Conservation (phyloP, 2,888 invertebrate species). For the Chalcosyrphus nemorum region DNA sequence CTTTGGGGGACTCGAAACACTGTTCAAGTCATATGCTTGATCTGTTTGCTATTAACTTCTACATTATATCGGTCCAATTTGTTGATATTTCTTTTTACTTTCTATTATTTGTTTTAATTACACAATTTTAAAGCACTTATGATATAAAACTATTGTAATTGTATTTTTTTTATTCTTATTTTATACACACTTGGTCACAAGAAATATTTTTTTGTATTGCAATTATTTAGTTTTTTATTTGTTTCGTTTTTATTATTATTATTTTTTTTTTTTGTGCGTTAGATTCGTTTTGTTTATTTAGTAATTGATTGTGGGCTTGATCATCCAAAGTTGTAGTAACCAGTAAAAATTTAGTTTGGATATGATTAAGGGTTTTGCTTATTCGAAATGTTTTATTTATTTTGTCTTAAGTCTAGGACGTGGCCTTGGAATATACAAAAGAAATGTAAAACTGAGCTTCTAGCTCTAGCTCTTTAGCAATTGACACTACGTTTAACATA, state of each 20-base stretch:
- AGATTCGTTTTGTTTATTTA: constrained; percentile 16
- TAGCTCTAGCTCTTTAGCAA: too few relatives aligned
- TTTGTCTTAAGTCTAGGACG: not conserved
- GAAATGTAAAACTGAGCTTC: too few relatives aligned
- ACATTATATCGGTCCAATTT: constrained; percentile 8
- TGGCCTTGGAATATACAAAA: not conserved
- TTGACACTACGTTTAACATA: too few relatives aligned
- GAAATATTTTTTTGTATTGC: constrained; percentile 46
- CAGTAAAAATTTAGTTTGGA: not conserved
- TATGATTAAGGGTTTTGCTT: constrained; percentile 3
- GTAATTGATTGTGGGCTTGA: constrained; percentile 14
- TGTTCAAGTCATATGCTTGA: constrained; percentile 32
- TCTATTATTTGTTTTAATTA: constrained; percentile 2
- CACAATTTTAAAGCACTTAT: constrained; percentile 54
- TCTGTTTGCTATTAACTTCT: constrained; percentile 3
- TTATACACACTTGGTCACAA: constrained; percentile 37
- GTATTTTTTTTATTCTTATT: constrained; percentile 24
- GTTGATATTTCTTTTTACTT: not conserved
- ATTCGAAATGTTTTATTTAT: not conserved
- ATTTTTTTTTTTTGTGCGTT: constrained; percentile 66
- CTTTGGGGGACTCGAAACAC: constrained; percentile 44
- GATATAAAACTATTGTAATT: constrained; percentile 35
- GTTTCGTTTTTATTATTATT: too few relatives aligned
- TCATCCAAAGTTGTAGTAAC: constrained; percentile 7
- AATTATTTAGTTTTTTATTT: constrained; percentile 25